A percentile compares a stretch with the other conserved stretches of the same genome.
These are phyloP conservation scores for Bryconaethiops microstoma DNA, from an alignment of 2,797 vertebrate species.

Conservation along the genomic window DNA sequence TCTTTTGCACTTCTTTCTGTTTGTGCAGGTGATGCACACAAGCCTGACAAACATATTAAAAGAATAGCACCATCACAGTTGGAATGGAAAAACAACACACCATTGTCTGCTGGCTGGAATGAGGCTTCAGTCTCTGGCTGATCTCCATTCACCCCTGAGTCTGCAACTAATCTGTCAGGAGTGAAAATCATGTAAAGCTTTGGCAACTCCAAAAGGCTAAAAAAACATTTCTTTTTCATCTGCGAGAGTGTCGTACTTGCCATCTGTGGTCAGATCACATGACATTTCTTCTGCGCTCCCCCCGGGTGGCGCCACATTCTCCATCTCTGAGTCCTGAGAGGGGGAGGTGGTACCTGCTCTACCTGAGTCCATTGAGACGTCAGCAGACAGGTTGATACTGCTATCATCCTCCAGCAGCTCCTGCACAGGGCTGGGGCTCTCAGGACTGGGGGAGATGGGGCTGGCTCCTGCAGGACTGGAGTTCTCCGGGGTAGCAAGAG, in stretches of 20 bases:
- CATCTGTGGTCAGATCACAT: slow-evolving; percentile 84
- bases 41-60: background rate
- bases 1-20: background rate
- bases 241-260: slow-evolving; percentile 84
- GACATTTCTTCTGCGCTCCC: slow-evolving; percentile 77
- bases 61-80: background rate
- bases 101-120: slow-evolving; percentile 28
- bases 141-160: slow-evolving; percentile 36
- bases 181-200: slow-evolving; percentile 51
- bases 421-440: slow-evolving; percentile 60
- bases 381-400: slow-evolving; percentile 68
- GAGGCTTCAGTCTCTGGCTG: background rate
- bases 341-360: slow-evolving; percentile 64
- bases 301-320: slow-evolving; percentile 55
- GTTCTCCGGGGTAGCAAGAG: slow-evolving; percentile 17
- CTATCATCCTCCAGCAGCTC: slow-evolving; percentile 67
- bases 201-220: slow-evolving; percentile 30
- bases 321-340: slow-evolving; percentile 66
- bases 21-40: background rate
- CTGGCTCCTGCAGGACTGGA: slow-evolving; percentile 25
- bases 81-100: slow-evolving; percentile 22
- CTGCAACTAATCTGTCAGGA: slow-evolving; percentile 65
- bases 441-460: slow-evolving; percentile 6
- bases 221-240: slow-evolving; percentile 9
- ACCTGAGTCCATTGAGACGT: slow-evolving; percentile 68